These are phyloP conservation scores for Antheraea yamamai DNA, from an alignment of 2,888 invertebrate species.

Conservation along the genomic window DNA sequence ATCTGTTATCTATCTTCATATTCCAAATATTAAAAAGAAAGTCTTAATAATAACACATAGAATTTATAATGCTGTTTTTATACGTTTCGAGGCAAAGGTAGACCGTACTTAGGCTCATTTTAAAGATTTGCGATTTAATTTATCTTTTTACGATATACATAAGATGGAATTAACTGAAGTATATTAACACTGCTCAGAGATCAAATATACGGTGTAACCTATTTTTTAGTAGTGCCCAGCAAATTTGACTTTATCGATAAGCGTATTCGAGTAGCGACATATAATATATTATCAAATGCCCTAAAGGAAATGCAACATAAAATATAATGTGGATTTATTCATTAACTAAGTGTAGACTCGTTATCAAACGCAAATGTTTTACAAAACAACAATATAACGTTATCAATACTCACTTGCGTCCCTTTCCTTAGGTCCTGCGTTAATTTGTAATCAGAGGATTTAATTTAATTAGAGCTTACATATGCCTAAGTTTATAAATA, in stretches of 20 bases:
- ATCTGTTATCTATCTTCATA: not conserved
- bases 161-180: not conserved
- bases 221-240: too few relatives aligned
- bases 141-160: not conserved
- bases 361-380: slow-evolving; percentile 11
- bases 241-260: not conserved
- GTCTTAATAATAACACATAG: not conserved
- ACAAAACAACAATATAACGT: slow-evolving; percentile 14
- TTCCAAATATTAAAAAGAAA: not conserved
- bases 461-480: not conserved
- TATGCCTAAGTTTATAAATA: not conserved
- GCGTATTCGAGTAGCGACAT: not conserved
- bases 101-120: not conserved
- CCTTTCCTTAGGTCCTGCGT: slow-evolving; percentile 88
- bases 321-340: not conserved
- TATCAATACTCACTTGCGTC: slow-evolving; percentile 86
- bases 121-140: not conserved
- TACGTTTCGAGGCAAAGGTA: too few relatives aligned
- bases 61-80: not conserved
- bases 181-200: not conserved
- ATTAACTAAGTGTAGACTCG: not conserved
- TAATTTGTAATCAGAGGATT: slow-evolving; percentile 24
- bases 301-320: not conserved
- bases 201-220: not conserved
- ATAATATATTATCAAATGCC: not conserved